phyloP scores from a whole-genome alignment of 92 coral and sea anemone genomes.

The Porites rus region DNA sequence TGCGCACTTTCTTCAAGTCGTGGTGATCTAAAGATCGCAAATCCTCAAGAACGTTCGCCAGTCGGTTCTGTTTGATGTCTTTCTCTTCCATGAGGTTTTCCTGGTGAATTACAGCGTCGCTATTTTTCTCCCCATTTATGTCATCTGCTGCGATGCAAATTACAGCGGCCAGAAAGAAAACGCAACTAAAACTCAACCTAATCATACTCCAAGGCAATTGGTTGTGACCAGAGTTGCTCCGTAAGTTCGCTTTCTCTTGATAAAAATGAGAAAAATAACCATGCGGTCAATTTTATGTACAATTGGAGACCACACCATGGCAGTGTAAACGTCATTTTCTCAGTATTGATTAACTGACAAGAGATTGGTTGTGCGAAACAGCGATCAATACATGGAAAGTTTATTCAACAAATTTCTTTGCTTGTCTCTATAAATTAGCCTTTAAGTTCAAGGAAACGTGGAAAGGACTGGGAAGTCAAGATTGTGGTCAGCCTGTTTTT shows the following conservation, averaged over 20 bases:
- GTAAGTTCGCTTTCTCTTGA: neutral
- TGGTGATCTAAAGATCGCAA: neutral
- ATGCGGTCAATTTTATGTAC: neutral
- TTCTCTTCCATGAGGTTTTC: slow-evolving; percentile 1
- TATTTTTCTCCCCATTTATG: neutral
- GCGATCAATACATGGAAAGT: neutral
- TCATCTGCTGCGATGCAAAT: neutral
- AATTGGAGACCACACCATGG: neutral
- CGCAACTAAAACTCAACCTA: neutral
- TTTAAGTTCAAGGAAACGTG: neutral
- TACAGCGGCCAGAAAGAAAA: neutral
- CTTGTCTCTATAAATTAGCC: neutral
- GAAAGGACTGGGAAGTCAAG: too few relatives aligned
- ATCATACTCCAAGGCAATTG: neutral
- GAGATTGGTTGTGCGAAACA: neutral
- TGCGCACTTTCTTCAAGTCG: neutral
- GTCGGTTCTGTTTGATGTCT: neutral
- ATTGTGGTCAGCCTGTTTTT: neutral
- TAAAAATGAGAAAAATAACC: neutral
- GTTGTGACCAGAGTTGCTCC: neutral
- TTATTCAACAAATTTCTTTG: neutral
- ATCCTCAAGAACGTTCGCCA: slow-evolving; percentile 4
- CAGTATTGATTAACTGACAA: neutral
- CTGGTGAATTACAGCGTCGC: neutral
- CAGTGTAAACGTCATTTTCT: neutral